Percentiles rank a stretch among this genome's conserved stretches.
Conservation (phyloP, 1,140 invertebrate genomes). For the Plutomurus gul region DNA sequence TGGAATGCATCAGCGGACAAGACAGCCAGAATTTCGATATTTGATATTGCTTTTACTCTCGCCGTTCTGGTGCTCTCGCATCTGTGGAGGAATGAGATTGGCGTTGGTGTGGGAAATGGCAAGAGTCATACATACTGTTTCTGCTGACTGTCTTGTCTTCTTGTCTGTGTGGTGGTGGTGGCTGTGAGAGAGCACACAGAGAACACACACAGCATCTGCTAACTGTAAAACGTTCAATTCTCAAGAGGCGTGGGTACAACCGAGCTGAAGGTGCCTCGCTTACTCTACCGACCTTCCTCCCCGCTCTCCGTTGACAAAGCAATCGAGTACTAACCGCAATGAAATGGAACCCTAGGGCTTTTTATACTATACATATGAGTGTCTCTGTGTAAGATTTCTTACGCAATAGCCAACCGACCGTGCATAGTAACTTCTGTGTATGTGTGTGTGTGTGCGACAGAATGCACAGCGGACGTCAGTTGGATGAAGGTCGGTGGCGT, state of each 20-base stretch:
- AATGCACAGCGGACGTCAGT: background rate
- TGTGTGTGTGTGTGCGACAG: too few species aligned
- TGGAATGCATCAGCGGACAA: too few species aligned
- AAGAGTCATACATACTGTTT: too few species aligned
- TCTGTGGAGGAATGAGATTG: background rate
- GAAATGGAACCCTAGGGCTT: conserved; percentile 25
- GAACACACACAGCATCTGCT: background rate
- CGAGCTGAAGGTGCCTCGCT: conserved; percentile 4
- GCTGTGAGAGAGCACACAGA: too few species aligned
- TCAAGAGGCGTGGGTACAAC: background rate
- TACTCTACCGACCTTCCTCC: background rate
- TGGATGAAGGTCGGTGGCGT: background rate
- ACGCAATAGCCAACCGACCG: background rate
- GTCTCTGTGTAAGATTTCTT: conserved; percentile 5
- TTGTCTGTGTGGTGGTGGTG: too few species aligned
- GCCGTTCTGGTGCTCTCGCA: background rate
- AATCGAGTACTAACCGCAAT: background rate
- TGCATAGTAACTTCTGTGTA: too few species aligned
- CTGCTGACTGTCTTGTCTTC: too few species aligned
- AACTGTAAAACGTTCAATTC: conserved; percentile 20
- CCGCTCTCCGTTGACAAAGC: background rate
- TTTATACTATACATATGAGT: conserved; percentile 12
- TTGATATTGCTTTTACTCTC: conserved; percentile 25
- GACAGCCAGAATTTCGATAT: background rate
- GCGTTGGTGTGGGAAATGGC: background rate